These are phyloP conservation scores for Tragelaphus buxtoni DNA, from an alignment of 2,113 vertebrate species.

Conservation along the genomic window DNA sequence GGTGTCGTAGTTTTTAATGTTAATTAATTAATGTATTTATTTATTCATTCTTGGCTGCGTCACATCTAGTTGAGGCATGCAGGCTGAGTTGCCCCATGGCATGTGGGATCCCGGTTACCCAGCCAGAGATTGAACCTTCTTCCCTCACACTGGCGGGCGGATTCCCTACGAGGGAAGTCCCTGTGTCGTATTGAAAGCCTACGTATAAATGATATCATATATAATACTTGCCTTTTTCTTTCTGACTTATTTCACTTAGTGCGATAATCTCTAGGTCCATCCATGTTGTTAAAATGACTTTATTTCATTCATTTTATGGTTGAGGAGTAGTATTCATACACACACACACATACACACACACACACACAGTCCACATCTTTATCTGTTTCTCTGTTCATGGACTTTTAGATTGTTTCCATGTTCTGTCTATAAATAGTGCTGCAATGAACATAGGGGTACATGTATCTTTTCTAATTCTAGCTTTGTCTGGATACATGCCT, in stretches of 20 bases:
- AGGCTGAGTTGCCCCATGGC: not conserved
- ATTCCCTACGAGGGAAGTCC: not conserved
- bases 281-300: not conserved
- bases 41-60: not conserved
- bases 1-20: not conserved
- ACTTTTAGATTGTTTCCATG: not conserved
- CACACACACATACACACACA: not conserved
- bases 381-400: not conserved
- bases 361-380: not conserved
- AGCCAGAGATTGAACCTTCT: not conserved
- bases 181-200: not conserved
- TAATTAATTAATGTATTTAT: not conserved
- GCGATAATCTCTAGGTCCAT: not conserved
- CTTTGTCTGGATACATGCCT: not conserved
- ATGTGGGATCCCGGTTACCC: not conserved
- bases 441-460: not conserved
- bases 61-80: not conserved
- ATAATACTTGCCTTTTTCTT: not conserved
- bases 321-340: not conserved
- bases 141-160: fast-evolving
- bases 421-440: not conserved
- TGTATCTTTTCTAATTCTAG: not conserved
- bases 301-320: not conserved
- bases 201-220: not conserved
- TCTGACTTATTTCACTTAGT: not conserved